Conservation (phyloP, 2,888 invertebrate genomes). For the Thecophora atra region DNA sequence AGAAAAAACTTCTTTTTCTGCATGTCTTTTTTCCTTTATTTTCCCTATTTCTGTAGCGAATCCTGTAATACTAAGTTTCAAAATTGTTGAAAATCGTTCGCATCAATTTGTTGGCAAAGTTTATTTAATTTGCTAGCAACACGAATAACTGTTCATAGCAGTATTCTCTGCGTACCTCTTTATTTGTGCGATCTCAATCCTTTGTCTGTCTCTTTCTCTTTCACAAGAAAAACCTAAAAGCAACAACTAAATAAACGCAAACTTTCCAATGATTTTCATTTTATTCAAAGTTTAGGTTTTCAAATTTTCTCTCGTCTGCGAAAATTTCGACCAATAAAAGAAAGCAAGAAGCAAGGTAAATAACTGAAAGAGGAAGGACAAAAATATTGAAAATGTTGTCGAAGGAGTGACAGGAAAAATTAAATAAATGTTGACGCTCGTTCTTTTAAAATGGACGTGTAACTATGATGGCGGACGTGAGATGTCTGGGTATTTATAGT, state of each 20-base stretch:
- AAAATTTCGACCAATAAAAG: background rate
- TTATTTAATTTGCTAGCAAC: background rate
- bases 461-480: background rate
- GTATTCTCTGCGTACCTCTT: background rate
- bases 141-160: background rate
- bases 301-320: slow-evolving; percentile 12
- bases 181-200: background rate
- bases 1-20: background rate
- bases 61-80: background rate
- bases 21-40: background rate
- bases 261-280: slow-evolving; percentile 31
- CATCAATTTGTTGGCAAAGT: background rate
- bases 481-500: background rate
- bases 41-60: background rate
- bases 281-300: slow-evolving; percentile 34
- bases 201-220: background rate
- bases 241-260: slow-evolving; percentile 16
- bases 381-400: background rate
- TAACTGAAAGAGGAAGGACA: background rate
- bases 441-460: background rate
- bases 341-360: background rate
- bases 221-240: slow-evolving; percentile 4
- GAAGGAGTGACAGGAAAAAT: slow-evolving; percentile 34
- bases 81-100: background rate
- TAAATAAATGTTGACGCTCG: slow-evolving; percentile 31